Conservation (phyloP, 2,797 vertebrate species). For the Lycodopsis pacificus region DNA sequence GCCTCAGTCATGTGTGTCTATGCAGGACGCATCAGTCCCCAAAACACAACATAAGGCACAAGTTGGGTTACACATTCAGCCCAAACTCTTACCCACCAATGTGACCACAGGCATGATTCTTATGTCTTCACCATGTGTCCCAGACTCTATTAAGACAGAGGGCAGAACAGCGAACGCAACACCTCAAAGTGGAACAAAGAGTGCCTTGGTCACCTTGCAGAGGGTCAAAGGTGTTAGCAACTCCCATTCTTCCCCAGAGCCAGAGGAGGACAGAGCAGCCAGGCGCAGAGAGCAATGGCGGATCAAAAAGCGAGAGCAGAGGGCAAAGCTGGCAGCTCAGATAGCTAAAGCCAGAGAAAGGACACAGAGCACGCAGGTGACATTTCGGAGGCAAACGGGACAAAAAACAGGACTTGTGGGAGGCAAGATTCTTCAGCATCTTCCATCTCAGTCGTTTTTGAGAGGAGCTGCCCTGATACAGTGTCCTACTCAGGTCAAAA, state of each 20-base stretch:
- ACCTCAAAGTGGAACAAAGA: slow-evolving; percentile 55
- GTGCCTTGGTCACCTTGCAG: slow-evolving; percentile 65
- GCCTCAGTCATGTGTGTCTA: slow-evolving; percentile 62
- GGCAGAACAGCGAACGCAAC: slow-evolving; percentile 35
- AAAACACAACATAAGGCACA: slow-evolving; percentile 53
- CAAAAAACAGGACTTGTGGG: slow-evolving; percentile 39
- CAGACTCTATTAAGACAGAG: slow-evolving; percentile 37
- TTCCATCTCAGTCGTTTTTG: slow-evolving; percentile 46
- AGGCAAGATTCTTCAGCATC: slow-evolving; percentile 27
- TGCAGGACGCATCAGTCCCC: slow-evolving; percentile 61
- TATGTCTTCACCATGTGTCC: slow-evolving; percentile 24
- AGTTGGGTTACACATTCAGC: slow-evolving; percentile 47
- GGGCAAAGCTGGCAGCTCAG: slow-evolving; percentile 79
- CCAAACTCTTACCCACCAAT: slow-evolving; percentile 46
- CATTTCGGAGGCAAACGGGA: slow-evolving; percentile 25
- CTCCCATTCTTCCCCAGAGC: slow-evolving; percentile 36
- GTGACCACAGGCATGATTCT: slow-evolving; percentile 36
- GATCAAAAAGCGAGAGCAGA: slow-evolving; percentile 85
- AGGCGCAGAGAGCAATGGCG: slow-evolving; percentile 84
- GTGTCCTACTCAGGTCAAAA: slow-evolving; percentile 30
- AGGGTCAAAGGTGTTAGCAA: slow-evolving; percentile 39
- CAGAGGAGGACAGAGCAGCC: slow-evolving; percentile 81
- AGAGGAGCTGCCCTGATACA: slow-evolving; percentile 54
- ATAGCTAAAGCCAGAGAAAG: slow-evolving; percentile 67
- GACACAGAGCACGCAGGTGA: slow-evolving; percentile 32